Evolutionary conservation across 2,113 vertebrate species (phyloP), one percentile per base, ranked within the genome.

Genomic region (Limanda limanda): DNA sequence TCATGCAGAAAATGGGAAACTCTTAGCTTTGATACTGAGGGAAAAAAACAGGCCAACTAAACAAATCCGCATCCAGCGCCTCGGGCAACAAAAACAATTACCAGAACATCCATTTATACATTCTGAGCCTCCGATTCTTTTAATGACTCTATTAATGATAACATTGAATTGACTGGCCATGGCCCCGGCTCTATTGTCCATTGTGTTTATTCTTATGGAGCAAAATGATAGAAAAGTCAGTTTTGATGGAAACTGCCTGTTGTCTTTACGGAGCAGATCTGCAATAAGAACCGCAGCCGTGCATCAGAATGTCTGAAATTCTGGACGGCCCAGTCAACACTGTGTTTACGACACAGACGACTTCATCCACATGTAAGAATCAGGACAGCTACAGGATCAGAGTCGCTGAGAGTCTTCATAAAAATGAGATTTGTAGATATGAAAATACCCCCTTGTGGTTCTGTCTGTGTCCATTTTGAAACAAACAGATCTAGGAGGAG

Each of bases 71-170:
- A 83, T 85, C 80, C 60, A 9, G 45, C 75, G 91, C 94, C 92
- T 83, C 60, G 11, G 90, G 93, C 87, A 79, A 89, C 82, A 92
- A 93, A 94, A 92, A 91, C 93, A 93, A 94, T 94, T 93, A 94
- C 87, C 70, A 83, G 87, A 89, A 93, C 93, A 93, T 94, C 91
- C 83, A 93, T 94, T 93, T 92, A 80, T 91, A 91, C 87, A 91
- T 85, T 91, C 79, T 76, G 68, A 75, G 81, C 87, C 85, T 83
- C 82, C 83, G 72, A 85, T 87, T 88, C 64, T 87, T 88, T 89
- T 92, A 94, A 94, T 89, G 88, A 92, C 75, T 87, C 87, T 79
- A 87, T 93, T 93, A 93, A 91, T 91, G 84, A 90, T 84, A 90
- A 90, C 86, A 90, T 89, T 89, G 61, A 67, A 86, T 78, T 82